phyloP scores from a whole-genome alignment of 2,888 invertebrate species.

The Diarsia mendica region DNA sequence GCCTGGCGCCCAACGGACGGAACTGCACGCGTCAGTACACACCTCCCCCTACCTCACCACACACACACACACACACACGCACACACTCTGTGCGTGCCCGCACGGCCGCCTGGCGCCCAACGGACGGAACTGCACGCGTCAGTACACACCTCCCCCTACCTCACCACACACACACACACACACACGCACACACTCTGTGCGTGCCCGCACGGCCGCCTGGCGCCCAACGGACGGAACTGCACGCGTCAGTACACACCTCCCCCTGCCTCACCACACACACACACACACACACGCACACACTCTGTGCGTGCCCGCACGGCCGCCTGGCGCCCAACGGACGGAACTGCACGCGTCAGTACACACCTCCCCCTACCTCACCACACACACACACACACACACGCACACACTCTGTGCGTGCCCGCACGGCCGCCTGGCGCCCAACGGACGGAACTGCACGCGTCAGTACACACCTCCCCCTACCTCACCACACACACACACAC shows the following conservation, averaged over 20 bases:
- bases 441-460: conserved; percentile 92
- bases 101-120: conserved; percentile 94
- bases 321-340: conserved; percentile 92
- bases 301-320: conserved; percentile 96
- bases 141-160: conserved; percentile 66
- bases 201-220: conserved; percentile 95
- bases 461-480: conserved; percentile 66
- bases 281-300: not conserved
- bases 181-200: conserved; percentile 88
- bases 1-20: conserved; percentile 91
- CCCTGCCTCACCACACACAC: not conserved
- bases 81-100: conserved; percentile 93
- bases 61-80: not conserved
- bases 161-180: not conserved
- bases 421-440: conserved; percentile 93
- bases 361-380: not conserved
- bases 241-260: conserved; percentile 79
- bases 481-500: not conserved
- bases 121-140: conserved; percentile 91
- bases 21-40: conserved; percentile 90
- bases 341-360: conserved; percentile 90
- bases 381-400: not conserved
- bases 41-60: not conserved
- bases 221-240: conserved; percentile 92
- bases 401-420: conserved; percentile 93